These are phyloP conservation scores for Lasioglossum malachurum DNA, from an alignment of 2,888 invertebrate species.

Conservation along the genomic window DNA sequence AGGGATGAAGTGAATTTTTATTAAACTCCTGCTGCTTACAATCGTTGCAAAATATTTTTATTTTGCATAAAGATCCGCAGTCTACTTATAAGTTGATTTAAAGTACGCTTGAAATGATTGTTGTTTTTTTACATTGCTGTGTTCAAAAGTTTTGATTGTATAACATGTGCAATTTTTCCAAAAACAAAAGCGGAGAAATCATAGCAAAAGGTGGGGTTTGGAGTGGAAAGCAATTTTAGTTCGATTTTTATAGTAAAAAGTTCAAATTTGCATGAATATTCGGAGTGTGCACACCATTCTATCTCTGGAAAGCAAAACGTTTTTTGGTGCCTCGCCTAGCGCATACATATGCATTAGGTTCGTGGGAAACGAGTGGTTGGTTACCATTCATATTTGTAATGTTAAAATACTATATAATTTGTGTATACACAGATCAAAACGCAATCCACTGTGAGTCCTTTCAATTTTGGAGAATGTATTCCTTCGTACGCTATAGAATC, in stretches of 20 bases:
- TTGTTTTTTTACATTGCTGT: not conserved
- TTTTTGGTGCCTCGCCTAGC: not conserved
- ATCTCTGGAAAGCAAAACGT: not conserved
- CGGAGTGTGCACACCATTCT: not conserved
- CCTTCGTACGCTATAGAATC: not conserved
- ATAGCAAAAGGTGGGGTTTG: not conserved
- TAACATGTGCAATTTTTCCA: not conserved
- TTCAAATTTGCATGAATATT: not conserved
- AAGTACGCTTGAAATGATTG: not conserved
- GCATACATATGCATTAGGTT: not conserved
- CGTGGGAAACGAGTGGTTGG: not conserved
- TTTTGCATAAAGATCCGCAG: too few species aligned
- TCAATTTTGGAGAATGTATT: not conserved
- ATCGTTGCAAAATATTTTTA: too few species aligned
- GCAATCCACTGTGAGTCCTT: not conserved
- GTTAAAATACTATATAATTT: not conserved
- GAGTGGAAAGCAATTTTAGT: not conserved
- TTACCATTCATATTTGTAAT: conserved; percentile 1
- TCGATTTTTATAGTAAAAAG: not conserved
- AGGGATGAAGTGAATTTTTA: too few species aligned
- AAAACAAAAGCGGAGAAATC: not conserved
- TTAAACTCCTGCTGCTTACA: too few species aligned
- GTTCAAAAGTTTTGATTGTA: not conserved
- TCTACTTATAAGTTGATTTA: not conserved
- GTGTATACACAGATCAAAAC: conserved; percentile 1